These are phyloP conservation scores for Scophthalmus maximus DNA, from an alignment of 2,113 vertebrate genomes.

Conservation along the genomic window DNA sequence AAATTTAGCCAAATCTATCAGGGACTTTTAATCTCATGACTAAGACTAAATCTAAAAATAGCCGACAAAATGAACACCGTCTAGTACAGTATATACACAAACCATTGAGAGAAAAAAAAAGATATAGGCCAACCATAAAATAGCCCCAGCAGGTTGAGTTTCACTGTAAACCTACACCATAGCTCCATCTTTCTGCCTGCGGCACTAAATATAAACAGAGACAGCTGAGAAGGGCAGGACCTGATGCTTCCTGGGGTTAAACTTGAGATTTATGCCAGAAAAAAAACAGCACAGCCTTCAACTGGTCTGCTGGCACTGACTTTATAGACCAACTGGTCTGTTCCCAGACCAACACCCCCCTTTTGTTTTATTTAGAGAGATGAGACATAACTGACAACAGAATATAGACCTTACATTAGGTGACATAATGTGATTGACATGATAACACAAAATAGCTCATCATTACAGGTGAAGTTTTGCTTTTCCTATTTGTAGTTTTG, in stretches of 20 bases:
- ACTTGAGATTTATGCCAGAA: constrained; percentile 69
- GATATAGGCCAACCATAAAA: constrained; percentile 36
- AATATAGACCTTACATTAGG: neutral
- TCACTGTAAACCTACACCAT: constrained; percentile 60
- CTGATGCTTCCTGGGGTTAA: constrained; percentile 61
- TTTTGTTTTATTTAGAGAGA: constrained; percentile 1
- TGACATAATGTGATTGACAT: neutral
- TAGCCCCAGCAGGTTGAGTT: constrained; percentile 52
- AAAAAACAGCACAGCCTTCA: constrained; percentile 66
- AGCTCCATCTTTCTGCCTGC: constrained; percentile 55
- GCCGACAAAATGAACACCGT: too few relatives aligned
- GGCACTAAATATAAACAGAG: constrained; percentile 80
- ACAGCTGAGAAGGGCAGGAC: constrained; percentile 75
- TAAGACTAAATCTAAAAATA: neutral
- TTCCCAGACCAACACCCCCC: constrained; percentile 16
- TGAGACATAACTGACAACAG: neutral
- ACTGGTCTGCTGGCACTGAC: constrained; percentile 54
- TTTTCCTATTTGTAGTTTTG: too few relatives aligned
- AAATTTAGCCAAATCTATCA: neutral
- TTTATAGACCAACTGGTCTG: constrained; percentile 55
- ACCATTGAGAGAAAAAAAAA: constrained; percentile 15
- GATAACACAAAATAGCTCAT: neutral
- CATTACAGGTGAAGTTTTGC: too few relatives aligned
- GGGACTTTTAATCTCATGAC: too few relatives aligned
- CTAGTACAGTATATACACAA: neutral